Conservation (phyloP, 2,797 vertebrate species). For the Takifugu ocellatus region DNA sequence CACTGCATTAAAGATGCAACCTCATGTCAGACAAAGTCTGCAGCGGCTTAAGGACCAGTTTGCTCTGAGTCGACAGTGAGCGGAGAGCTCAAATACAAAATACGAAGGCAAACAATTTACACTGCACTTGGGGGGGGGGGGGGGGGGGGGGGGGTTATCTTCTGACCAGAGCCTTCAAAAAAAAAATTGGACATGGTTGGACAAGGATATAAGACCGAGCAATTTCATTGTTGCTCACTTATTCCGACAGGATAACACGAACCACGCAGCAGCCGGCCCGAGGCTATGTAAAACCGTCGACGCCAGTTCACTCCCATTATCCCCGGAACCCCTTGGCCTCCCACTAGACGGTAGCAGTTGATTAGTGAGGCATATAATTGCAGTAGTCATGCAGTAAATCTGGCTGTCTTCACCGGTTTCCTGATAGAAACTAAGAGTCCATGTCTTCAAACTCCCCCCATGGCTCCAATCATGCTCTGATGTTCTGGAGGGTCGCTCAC, state of each 20-base stretch:
- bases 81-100: slow-evolving; percentile 32
- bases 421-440: slow-evolving; percentile 29
- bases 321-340: slow-evolving; percentile 7
- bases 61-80: slow-evolving; percentile 46
- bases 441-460: slow-evolving; percentile 25
- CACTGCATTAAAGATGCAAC: slow-evolving; percentile 73
- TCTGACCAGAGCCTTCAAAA: neutral
- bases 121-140: slow-evolving; percentile 6
- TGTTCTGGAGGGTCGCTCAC: slow-evolving; percentile 21
- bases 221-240: slow-evolving; percentile 18
- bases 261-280: slow-evolving; percentile 24
- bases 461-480: slow-evolving; percentile 18
- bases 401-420: slow-evolving; percentile 36
- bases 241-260: slow-evolving; percentile 20
- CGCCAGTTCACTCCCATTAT: slow-evolving; percentile 17
- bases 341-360: slow-evolving; percentile 33
- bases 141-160: slow-evolving; percentile 2
- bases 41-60: slow-evolving; percentile 42
- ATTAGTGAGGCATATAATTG: slow-evolving; percentile 48
- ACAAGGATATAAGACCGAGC: neutral
- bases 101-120: slow-evolving; percentile 20
- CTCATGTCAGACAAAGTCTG: slow-evolving; percentile 51
- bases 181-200: neutral
- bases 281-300: slow-evolving; percentile 18
- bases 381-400: slow-evolving; percentile 49